Base-by-base conservation (phyloP, 2,888 invertebrate species). In the Eupithecia exiguata region DNA sequence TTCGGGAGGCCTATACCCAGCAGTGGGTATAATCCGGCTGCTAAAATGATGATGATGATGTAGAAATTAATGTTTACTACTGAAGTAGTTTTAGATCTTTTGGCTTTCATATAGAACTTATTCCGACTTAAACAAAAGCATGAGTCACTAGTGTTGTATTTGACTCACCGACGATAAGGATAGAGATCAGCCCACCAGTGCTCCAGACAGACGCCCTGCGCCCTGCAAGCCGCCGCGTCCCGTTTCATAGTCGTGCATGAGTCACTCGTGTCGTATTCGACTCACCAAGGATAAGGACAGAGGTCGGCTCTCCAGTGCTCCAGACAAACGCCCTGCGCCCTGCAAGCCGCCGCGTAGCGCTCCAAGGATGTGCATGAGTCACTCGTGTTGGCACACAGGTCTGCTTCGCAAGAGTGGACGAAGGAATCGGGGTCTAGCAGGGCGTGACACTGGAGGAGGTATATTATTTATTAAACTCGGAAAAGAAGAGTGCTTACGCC, bases 301-400 rank as follows among this genome's bases (percentile, higher is more conserved):
- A 30, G 30, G 30, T 30, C 30, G 30, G 30, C 30, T 4, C 30
- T 30, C 30, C 30, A 30, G 30, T 30, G 30, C 30, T 30, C 30
- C 30, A 30, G 30, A 30, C 30, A 30, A 4, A 30, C 30, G 30
- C 96, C 97, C 72, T 95, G 95, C 18, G 94, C 91, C 18, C 95
- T 92, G 82, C 98, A 98, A 79, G 96, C 96, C 73, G 96, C 94
- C 0, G 97, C 97, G 87, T 98, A 98, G 0, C 96, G 96, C 80
- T 96, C 96, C 21, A 98, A 89, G 0, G 95, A 92, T 25, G 92
- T 92, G 84, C 98, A 98, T 66, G 96, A 92, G 68, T 95, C 95
- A 9, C 94, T 94, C 1, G 93, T 93, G 79, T 95, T 94, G 9
- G 91, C 94, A 90, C 96, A 97, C 80, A 96, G 86, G 74, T 96